These are phyloP conservation scores for Drosophila nebulosa DNA, from an alignment of 1,140 invertebrate species.

Conservation along the genomic window DNA sequence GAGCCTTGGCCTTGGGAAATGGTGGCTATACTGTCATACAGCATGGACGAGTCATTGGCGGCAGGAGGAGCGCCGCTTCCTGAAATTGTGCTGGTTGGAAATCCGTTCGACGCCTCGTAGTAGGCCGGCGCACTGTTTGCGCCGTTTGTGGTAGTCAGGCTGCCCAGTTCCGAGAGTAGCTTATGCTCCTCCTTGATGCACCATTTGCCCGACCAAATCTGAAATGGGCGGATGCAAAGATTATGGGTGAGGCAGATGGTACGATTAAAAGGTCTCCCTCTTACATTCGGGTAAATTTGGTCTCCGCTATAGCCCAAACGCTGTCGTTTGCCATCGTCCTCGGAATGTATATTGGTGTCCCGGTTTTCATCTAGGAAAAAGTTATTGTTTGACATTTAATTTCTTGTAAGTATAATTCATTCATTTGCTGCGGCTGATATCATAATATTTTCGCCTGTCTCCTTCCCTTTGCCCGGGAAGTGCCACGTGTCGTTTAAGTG, in stretches of 20 bases:
- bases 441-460: not conserved
- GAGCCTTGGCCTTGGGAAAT: constrained; percentile 88
- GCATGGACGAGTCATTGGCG: constrained; percentile 66
- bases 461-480: not conserved
- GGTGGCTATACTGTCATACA: constrained; percentile 88
- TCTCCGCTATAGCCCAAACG: constrained; percentile 94
- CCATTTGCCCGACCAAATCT: constrained; percentile 94
- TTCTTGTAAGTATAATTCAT: constrained; percentile 24
- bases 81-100: constrained; percentile 81
- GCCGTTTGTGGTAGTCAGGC: constrained; percentile 80
- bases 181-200: constrained; percentile 94
- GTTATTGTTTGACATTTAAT: too few relatives aligned
- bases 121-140: constrained; percentile 82
- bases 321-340: constrained; percentile 93
- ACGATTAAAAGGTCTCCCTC: constrained; percentile 72
- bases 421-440: constrained; percentile 14
- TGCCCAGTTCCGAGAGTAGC: constrained; percentile 89
- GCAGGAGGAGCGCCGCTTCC: constrained; percentile 76
- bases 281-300: constrained; percentile 93
- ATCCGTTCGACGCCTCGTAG: constrained; percentile 85
- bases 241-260: too few relatives aligned
- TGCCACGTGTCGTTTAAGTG: constrained; percentile 62
- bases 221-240: not conserved
- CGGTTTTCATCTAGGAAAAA: constrained; percentile 88
- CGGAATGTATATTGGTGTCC: constrained; percentile 90